Evolutionary conservation across 2,797 vertebrate genomes (phyloP).

Genomic region (Sebastes dallii): DNA sequence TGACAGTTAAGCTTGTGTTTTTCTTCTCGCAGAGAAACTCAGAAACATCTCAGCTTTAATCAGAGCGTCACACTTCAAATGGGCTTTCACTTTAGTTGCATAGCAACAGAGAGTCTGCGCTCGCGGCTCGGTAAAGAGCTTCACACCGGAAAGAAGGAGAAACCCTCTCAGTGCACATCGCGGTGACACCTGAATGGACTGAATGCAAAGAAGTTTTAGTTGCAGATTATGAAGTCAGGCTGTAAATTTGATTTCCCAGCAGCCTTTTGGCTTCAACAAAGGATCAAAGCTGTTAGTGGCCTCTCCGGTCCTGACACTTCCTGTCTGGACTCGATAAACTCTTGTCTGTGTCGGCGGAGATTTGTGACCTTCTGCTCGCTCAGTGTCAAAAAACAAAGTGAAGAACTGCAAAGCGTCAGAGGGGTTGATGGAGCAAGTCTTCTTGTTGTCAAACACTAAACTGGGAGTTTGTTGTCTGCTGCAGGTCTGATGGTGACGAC

Average conservation of each 20-base stretch:
- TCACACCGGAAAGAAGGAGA: not conserved
- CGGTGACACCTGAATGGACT: not conserved
- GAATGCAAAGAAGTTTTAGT: not conserved
- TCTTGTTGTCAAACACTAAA: not conserved
- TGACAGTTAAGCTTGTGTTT: not conserved
- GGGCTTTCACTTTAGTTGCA: conserved; percentile 31
- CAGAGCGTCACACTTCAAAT: conserved; percentile 20
- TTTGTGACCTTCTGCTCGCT: not conserved
- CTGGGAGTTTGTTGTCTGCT: not conserved
- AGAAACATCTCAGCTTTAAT: conserved; percentile 13
- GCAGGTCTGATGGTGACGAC: not conserved
- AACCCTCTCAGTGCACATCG: not conserved
- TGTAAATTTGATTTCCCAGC: not conserved
- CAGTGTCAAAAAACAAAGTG: not conserved
- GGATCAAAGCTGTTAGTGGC: not conserved
- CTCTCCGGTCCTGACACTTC: not conserved
- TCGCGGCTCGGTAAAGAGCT: not conserved
- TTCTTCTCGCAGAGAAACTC: not conserved
- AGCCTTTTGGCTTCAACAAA: not conserved
- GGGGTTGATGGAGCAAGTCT: not conserved
- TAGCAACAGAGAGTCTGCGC: conserved; percentile 46
- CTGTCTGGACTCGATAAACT: not conserved
- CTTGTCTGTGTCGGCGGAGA: not conserved
- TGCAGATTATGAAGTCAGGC: not conserved
- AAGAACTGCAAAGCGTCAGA: not conserved